These are phyloP conservation scores for Dicentrarchus labrax DNA, from an alignment of 2,113 vertebrate species.

Conservation along the genomic window DNA sequence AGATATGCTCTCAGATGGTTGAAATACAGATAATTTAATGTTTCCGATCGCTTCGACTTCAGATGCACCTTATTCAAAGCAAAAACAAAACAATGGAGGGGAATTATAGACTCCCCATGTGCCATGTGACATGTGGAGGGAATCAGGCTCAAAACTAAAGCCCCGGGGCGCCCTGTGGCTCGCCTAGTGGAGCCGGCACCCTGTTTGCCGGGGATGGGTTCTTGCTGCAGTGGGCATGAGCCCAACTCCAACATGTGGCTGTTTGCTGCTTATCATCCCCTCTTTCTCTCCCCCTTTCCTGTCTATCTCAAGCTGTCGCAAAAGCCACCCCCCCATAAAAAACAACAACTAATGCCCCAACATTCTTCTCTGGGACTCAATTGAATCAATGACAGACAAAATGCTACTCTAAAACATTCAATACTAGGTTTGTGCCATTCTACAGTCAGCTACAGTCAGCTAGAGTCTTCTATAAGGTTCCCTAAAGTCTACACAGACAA, in stretches of 20 bases:
- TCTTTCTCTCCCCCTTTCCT: too few relatives aligned
- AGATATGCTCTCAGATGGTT: not conserved
- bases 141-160: not conserved
- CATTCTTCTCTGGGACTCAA: not conserved
- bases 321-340: too few relatives aligned
- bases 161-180: not conserved
- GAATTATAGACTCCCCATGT: not conserved
- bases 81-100: not conserved
- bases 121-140: not conserved
- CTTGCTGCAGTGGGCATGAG: too few relatives aligned
- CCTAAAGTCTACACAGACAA: conserved; percentile 14
- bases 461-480: conserved; percentile 2
- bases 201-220: too few relatives aligned
- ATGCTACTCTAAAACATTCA: conserved; percentile 9
- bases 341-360: not conserved
- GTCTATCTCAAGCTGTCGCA: too few relatives aligned
- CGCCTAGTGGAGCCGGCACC: too few relatives aligned
- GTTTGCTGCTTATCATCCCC: too few relatives aligned
- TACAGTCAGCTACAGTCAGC: conserved; percentile 17
- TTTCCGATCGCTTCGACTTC: not conserved
- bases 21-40: not conserved
- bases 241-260: too few relatives aligned
- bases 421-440: not conserved
- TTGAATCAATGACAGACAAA: conserved; percentile 13
- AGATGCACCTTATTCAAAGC: conserved; percentile 6